Conservation (phyloP, 2,113 vertebrate species). For the zebrafish (Danio rerio) region DNA sequence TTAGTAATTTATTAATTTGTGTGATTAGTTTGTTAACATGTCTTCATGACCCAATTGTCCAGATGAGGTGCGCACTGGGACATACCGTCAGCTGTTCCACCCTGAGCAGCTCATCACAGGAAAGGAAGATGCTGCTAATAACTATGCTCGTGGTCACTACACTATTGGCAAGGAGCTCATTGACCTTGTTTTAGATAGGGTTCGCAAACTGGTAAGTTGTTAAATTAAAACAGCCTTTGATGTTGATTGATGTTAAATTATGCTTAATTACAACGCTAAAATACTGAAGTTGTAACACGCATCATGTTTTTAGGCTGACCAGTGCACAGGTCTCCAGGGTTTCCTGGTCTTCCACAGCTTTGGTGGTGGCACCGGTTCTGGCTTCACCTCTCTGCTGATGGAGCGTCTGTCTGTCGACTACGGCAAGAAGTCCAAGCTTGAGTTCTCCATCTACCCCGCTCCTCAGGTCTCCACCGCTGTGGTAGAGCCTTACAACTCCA, state of each 20-base stretch:
- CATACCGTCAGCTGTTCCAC: conserved; percentile 72
- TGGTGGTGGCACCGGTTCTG: conserved; percentile 73
- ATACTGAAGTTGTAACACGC: not conserved
- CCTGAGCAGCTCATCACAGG: conserved; percentile 76
- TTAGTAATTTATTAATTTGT: not conserved
- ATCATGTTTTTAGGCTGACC: conserved; percentile 62
- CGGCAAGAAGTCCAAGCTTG: conserved; percentile 90
- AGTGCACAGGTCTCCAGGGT: conserved; percentile 74
- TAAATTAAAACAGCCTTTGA: not conserved
- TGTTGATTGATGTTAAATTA: not conserved
- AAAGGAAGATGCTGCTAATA: conserved; percentile 73
- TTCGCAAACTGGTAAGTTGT: conserved; percentile 60
- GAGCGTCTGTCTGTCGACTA: conserved; percentile 91
- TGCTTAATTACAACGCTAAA: not conserved
- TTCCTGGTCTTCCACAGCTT: conserved; percentile 74
- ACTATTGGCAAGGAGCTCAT: conserved; percentile 67
- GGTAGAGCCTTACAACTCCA: conserved; percentile 62
- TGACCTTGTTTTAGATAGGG: conserved; percentile 61
- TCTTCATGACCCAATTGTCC: not conserved
- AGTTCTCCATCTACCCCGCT: conserved; percentile 91
- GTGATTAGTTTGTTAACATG: not conserved
- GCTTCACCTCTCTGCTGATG: conserved; percentile 89
- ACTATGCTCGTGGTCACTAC: conserved; percentile 71
- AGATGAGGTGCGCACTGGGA: conserved; percentile 68
- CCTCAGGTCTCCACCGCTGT: conserved; percentile 69